phyloP scores from a whole-genome alignment of 2,888 invertebrate species.

The Megamerina dolium region DNA sequence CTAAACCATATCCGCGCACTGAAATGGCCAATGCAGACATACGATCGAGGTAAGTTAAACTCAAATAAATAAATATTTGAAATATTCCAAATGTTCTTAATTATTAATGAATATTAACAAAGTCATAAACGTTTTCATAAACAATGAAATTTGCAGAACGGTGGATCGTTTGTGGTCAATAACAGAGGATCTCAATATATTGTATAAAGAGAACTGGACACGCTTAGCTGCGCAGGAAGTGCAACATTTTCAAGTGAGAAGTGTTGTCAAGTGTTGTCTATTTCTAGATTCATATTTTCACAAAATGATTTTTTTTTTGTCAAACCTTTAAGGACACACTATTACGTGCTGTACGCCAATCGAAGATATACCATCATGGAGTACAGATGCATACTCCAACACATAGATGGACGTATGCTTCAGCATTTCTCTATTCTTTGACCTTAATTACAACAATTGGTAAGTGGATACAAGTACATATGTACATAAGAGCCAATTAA shows the following conservation, averaged over 20 bases:
- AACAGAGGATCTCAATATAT: constrained; percentile 79
- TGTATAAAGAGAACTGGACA: constrained; percentile 90
- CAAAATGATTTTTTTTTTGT: neutral
- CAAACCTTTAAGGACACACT: constrained; percentile 42
- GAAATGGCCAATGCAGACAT: constrained; percentile 55
- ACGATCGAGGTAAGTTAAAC: constrained; percentile 51
- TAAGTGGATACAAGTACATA: constrained; percentile 56
- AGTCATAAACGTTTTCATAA: too few relatives aligned
- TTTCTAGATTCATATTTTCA: neutral
- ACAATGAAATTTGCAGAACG: constrained; percentile 56
- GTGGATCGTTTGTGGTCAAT: constrained; percentile 80
- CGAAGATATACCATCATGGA: constrained; percentile 49
- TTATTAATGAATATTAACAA: too few relatives aligned
- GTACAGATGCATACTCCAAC: constrained; percentile 49
- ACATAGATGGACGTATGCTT: constrained; percentile 85
- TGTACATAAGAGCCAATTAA: neutral
- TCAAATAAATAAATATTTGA: neutral
- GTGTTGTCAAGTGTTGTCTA: constrained; percentile 1
- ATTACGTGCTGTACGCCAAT: constrained; percentile 48
- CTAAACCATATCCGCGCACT: constrained; percentile 58
- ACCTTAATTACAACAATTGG: constrained; percentile 93
- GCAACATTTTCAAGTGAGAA: constrained; percentile 72
- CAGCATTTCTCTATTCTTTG: constrained; percentile 86
- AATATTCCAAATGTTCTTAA: too few relatives aligned
- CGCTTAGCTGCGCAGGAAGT: constrained; percentile 80